Evolutionary conservation across 2,113 vertebrate genomes (phyloP).

Genomic region (Rhea americana): DNA sequence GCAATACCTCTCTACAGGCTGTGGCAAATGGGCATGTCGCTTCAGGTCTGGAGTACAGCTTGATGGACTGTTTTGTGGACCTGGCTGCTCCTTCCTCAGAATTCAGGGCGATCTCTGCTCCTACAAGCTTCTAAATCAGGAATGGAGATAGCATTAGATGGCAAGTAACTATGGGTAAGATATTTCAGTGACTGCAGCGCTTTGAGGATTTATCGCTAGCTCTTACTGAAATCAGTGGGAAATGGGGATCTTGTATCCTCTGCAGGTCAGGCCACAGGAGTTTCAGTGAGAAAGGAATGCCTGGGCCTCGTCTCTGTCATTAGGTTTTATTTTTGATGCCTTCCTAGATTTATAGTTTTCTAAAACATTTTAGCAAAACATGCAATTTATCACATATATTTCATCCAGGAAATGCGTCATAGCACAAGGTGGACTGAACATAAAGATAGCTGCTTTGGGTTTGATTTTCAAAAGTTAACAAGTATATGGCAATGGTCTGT

Average conservation of each 20-base stretch:
- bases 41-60: not conserved
- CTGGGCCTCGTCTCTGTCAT: constrained; percentile 28
- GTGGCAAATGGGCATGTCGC: not conserved
- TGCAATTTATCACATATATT: constrained; percentile 37
- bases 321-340: constrained; percentile 40
- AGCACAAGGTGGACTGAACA: constrained; percentile 23
- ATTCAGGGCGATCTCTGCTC: not conserved
- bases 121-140: not conserved
- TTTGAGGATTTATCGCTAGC: constrained; percentile 33
- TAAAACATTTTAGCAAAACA: not conserved
- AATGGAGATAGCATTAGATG: not conserved
- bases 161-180: not conserved
- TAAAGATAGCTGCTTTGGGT: constrained; percentile 1
- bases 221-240: constrained; percentile 6
- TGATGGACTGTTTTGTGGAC: not conserved
- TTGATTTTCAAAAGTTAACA: constrained; percentile 35
- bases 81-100: not conserved
- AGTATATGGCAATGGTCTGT: constrained; percentile 11
- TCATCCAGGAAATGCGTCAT: constrained; percentile 37
- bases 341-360: constrained; percentile 28
- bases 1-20: not conserved
- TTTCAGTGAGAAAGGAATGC: constrained; percentile 6
- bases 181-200: constrained; percentile 12
- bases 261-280: not conserved
- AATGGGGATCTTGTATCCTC: not conserved